These are phyloP conservation scores for Periophthalmus modestus DNA, from an alignment of 2,113 vertebrate species.

Conservation along the genomic window DNA sequence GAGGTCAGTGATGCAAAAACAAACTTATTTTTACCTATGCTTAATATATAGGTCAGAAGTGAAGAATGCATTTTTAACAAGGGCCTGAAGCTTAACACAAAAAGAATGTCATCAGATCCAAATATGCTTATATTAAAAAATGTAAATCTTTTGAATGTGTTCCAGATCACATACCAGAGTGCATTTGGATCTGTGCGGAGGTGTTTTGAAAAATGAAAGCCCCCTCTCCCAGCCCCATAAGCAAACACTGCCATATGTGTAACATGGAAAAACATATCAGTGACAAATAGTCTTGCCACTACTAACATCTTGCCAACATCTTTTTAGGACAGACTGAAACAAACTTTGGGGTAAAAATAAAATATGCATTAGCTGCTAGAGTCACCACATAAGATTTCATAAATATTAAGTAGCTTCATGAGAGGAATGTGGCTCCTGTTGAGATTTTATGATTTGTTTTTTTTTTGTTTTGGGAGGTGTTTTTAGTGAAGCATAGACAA, in stretches of 20 bases:
- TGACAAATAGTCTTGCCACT: neutral
- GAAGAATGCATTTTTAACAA: too few relatives aligned
- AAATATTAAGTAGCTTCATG: conserved; percentile 27
- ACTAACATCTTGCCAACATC: conserved; percentile 1
- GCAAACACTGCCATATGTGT: conserved; percentile 10
- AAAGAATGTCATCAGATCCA: neutral
- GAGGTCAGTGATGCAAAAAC: too few relatives aligned
- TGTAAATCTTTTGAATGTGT: neutral
- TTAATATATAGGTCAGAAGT: too few relatives aligned
- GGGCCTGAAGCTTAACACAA: neutral
- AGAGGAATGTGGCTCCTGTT: neutral
- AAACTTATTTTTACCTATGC: too few relatives aligned
- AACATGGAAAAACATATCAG: conserved; percentile 6
- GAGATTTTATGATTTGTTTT: conserved; percentile 6
- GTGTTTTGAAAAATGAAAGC: neutral
- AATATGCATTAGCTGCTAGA: conserved; percentile 34
- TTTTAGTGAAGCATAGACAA: conserved; percentile 3
- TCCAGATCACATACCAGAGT: neutral
- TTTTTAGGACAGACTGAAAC: neutral
- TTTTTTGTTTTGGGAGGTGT: neutral
- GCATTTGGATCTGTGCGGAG: neutral
- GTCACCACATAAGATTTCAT: conserved; percentile 21
- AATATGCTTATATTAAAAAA: neutral
- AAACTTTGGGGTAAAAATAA: conserved; percentile 16
- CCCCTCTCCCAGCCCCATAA: neutral